These are phyloP conservation scores for Gymnorhina tibicen DNA, from an alignment of 2,113 vertebrate species.

Conservation along the genomic window DNA sequence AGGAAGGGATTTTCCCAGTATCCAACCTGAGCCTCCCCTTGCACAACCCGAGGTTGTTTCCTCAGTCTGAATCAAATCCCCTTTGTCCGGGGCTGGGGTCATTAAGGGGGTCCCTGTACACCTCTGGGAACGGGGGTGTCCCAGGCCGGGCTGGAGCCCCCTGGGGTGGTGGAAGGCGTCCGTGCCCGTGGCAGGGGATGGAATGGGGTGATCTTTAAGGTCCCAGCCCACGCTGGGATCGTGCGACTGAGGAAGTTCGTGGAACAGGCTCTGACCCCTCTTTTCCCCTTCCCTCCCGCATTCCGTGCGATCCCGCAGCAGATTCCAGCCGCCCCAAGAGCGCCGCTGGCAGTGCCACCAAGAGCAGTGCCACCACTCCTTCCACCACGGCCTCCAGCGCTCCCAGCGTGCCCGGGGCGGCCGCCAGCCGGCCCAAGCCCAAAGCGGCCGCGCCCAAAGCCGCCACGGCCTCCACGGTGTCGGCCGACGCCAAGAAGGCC, in stretches of 20 bases:
- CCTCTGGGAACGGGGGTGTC: rapidly evolving
- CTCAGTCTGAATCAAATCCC: rapidly evolving
- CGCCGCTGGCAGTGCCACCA: conserved; percentile 39
- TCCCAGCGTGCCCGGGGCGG: background rate
- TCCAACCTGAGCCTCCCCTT: background rate
- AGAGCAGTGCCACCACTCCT: conserved; percentile 52
- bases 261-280: background rate
- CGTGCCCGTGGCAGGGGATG: background rate
- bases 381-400: conserved; percentile 44
- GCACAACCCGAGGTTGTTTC: background rate
- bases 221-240: rapidly evolving
- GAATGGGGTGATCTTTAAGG: rapidly evolving
- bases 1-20: background rate
- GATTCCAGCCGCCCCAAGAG: conserved; percentile 75
- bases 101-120: rapidly evolving
- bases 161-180: rapidly evolving
- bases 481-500: conserved; percentile 75
- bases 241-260: rapidly evolving
- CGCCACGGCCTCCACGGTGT: conserved; percentile 8
- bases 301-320: background rate
- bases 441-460: conserved; percentile 52
- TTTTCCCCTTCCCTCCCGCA: background rate
- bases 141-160: background rate
- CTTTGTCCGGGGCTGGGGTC: background rate
- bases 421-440: conserved; percentile 67